A percentile compares a stretch with the other conserved stretches of the same genome.
phyloP scores from a whole-genome alignment of 2,797 vertebrate genomes.

The Sebastes matsubarae region DNA sequence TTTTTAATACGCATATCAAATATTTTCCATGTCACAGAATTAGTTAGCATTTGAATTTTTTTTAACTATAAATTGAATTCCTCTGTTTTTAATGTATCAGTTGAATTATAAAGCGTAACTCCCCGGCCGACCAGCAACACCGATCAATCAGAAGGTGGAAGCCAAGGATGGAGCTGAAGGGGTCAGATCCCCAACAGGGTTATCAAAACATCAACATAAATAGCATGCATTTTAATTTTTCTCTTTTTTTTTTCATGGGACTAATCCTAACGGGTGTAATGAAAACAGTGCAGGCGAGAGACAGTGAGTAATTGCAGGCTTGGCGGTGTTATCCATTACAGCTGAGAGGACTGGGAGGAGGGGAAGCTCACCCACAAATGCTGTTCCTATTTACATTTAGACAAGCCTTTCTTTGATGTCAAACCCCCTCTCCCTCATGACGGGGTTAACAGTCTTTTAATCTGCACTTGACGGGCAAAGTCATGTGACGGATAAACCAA shows the following conservation, averaged over 20 bases:
- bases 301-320: conserved; percentile 82
- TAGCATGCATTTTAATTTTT: conserved; percentile 35
- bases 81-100: not conserved
- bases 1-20: not conserved
- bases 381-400: conserved; percentile 83
- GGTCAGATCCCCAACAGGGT: conserved; percentile 31
- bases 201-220: conserved; percentile 55
- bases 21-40: not conserved
- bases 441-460: conserved; percentile 77
- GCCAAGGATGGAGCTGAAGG: not conserved
- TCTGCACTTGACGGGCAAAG: conserved; percentile 50
- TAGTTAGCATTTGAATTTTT: not conserved
- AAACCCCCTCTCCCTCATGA: conserved; percentile 44
- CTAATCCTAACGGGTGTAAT: conserved; percentile 73
- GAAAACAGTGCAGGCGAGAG: conserved; percentile 73
- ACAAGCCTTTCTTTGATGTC: conserved; percentile 68
- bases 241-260: conserved; percentile 10
- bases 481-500: conserved; percentile 47
- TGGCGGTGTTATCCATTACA: conserved; percentile 80
- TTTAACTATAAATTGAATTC: not conserved
- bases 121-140: not conserved
- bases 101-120: not conserved
- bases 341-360: conserved; percentile 55
- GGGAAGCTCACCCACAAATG: conserved; percentile 61
- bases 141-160: conserved; percentile 2